A percentile compares a stretch with the other conserved stretches of the same genome.
phyloP scores from a whole-genome alignment of 2,113 vertebrate genomes.

The Dipodomys merriami region DNA sequence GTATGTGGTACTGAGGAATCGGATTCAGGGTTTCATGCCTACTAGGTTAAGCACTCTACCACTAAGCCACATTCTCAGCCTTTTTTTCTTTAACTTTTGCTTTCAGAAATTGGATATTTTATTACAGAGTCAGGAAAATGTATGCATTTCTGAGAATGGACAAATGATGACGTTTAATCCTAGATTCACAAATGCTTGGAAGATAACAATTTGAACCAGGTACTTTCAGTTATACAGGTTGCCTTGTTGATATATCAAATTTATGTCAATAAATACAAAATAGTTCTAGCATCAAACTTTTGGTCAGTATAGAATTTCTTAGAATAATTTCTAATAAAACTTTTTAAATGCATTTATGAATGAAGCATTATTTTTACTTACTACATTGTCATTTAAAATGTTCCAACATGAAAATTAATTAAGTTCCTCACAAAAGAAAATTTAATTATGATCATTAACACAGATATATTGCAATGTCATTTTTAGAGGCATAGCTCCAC shows the following conservation, averaged over 20 bases:
- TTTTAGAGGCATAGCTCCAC: neutral
- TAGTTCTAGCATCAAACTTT: neutral
- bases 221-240: neutral
- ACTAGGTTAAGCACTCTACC: too few species aligned
- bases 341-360: slow-evolving; percentile 1
- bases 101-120: neutral
- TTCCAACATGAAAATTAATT: neutral
- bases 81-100: too few species aligned
- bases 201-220: neutral
- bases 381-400: neutral
- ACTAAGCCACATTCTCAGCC: too few species aligned
- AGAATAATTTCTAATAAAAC: neutral
- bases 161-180: neutral
- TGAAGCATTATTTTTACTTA: neutral
- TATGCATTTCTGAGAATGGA: neutral
- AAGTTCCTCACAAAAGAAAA: neutral
- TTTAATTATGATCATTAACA: neutral
- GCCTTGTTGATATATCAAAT: too few species aligned
- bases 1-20: too few species aligned
- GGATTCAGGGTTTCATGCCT: too few species aligned
- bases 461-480: neutral
- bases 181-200: neutral
- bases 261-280: too few species aligned
- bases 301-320: neutral
- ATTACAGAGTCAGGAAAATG: neutral